Base-by-base conservation (phyloP, 2,888 invertebrate genomes). In the Petrophora chlorosata region DNA sequence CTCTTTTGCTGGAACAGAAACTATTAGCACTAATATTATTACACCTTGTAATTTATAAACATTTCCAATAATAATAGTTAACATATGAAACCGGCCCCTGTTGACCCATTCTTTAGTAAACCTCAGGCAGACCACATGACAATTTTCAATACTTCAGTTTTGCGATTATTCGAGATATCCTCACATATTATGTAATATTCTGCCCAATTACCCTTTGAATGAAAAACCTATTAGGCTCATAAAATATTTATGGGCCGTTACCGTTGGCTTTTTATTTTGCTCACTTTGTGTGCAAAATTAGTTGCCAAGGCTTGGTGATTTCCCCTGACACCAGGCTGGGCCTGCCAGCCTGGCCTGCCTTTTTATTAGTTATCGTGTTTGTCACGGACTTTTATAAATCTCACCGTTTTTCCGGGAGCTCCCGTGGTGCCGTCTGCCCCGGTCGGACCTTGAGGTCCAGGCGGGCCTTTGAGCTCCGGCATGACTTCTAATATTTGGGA, bases 341-440 rank as follows among this genome's bases (percentile, higher is more conserved):
- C 29, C 41, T 12, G 26, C 34, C 40, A 16, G 41, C 51, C 29
- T 35, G n/a, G 26, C 34, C 40, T 12, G 41, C 51, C 29, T 53
- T 55, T 52, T 48, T 53, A 55, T 55, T 54, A 53, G 53, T 56
- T 54, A 55, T 51, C 49, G 53, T 49, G 40, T 56, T 57, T 61
- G 56, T 58, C 56, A 51, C 41, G 50, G 54, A 52, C 51, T 55
- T 46, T 29, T 48, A 51, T 51, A 49, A 51, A 45, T 57, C 87
- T 89, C 90, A 95, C 95, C 81, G 96, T 95, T 70, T 94, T 93
- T 56, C 97, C 97, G 54, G 96, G 95, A 49, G 94, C 92, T 16
- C 96, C 96, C 16, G 94, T 93, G 63, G 94, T 95, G 16, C 96
- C 96, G 74, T 95, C 95, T 55, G 93, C 92, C 23, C 96, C 95